Evolutionary conservation across 2,797 vertebrate species (phyloP).

Genomic region (Pristis pectinata): DNA sequence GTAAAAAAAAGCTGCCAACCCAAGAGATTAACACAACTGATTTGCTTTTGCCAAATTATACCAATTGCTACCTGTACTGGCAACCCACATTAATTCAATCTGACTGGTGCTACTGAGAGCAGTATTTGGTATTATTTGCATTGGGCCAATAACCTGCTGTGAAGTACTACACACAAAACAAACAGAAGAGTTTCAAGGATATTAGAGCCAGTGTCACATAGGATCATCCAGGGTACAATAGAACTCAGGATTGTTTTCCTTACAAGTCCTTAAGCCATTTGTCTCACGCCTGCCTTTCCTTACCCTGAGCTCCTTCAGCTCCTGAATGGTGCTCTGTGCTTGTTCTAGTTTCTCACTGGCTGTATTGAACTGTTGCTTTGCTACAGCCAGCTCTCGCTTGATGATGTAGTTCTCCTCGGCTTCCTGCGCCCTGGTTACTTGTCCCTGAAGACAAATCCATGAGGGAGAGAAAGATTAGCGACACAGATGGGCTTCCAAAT

Average conservation of each 20-base stretch:
- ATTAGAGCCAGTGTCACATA: not conserved
- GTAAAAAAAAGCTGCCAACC: too few relatives aligned
- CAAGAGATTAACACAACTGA: not conserved
- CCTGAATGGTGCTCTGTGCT: constrained; percentile 77
- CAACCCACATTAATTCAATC: not conserved
- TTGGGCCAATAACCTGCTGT: not conserved
- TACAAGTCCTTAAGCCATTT: not conserved
- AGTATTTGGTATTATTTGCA: not conserved
- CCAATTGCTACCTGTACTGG: not conserved
- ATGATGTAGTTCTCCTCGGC: constrained; percentile 93
- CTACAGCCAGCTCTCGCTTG: constrained; percentile 84
- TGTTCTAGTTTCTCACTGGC: constrained; percentile 76
- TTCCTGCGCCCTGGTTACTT: constrained; percentile 88
- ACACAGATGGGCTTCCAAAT: not conserved
- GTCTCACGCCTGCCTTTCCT: not conserved
- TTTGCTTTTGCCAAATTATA: not conserved
- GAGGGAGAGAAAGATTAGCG: constrained; percentile 28
- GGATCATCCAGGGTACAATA: not conserved
- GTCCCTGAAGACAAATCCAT: constrained; percentile 63
- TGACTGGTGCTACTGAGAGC: not conserved
- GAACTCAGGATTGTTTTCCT: not conserved
- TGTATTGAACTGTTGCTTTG: constrained; percentile 73
- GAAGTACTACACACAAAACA: not conserved
- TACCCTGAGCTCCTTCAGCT: constrained; percentile 83
- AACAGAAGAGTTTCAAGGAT: not conserved